A percentile compares a stretch with the other conserved stretches of the same genome.
These are phyloP conservation scores for Ia io DNA, from an alignment of 2,113 vertebrate genomes.

Conservation along the genomic window DNA sequence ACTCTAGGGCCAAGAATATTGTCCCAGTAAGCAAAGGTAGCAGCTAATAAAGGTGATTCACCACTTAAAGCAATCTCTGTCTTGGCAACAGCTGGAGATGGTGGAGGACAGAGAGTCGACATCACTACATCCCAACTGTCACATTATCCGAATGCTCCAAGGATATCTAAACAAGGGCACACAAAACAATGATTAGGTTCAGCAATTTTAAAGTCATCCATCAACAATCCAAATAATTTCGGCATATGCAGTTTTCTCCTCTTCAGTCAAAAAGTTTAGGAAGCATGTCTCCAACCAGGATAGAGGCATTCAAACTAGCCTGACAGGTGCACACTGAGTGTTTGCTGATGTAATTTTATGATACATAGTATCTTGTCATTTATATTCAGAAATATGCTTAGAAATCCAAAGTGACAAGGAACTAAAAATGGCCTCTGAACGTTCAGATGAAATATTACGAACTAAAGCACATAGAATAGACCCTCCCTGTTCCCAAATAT, in stretches of 20 bases:
- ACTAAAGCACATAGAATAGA: neutral
- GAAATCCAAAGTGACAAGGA: neutral
- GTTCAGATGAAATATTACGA: neutral
- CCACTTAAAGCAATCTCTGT: conserved; percentile 92
- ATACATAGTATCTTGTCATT: neutral
- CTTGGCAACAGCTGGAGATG: conserved; percentile 97
- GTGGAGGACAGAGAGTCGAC: conserved; percentile 94
- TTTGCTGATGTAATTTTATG: neutral
- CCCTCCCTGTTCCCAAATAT: neutral
- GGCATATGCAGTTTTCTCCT: neutral
- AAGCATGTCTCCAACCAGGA: neutral
- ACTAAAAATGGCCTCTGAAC: neutral
- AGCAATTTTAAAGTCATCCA: neutral
- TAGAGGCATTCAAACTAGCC: neutral
- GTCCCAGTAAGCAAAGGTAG: conserved; percentile 99
- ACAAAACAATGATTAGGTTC: conserved; percentile 23
- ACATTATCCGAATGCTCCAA: conserved; percentile 32
- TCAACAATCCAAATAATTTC: neutral
- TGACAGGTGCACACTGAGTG: neutral
- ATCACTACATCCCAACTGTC: conserved; percentile 77
- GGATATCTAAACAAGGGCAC: conserved; percentile 64
- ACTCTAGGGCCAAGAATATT: conserved; percentile 98
- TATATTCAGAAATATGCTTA: neutral
- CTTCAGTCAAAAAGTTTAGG: neutral
- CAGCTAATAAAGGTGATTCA: conserved; percentile 94